Conservation (phyloP, 2,113 vertebrate species). For the Anolis carolinensis region DNA sequence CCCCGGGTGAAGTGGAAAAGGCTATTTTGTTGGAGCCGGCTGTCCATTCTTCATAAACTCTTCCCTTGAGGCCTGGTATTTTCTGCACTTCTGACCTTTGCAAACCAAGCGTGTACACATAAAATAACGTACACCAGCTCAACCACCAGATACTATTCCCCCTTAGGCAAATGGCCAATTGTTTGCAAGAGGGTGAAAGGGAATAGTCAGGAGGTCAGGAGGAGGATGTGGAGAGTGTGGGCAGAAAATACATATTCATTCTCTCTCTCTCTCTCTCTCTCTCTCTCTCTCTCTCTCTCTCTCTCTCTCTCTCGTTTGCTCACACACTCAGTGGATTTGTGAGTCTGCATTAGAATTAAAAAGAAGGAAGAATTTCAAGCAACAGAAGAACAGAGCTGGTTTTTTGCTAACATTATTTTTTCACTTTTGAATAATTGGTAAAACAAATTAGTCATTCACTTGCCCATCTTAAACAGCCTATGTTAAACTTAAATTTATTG, state of each 20-base stretch:
- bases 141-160: constrained; percentile 1
- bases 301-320: too few species aligned
- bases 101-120: neutral
- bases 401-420: neutral
- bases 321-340: too few species aligned
- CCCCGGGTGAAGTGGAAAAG: neutral
- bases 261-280: neutral
- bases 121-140: neutral
- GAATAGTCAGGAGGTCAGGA: neutral
- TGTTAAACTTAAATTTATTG: neutral
- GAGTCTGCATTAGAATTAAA: neutral
- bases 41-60: neutral
- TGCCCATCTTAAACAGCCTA: neutral
- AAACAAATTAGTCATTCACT: neutral
- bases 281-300: too few species aligned
- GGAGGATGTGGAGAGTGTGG: neutral
- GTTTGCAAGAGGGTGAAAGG: neutral
- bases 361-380: neutral
- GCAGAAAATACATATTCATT: neutral
- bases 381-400: neutral
- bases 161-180: neutral
- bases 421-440: neutral
- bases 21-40: neutral
- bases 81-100: constrained; percentile 30
- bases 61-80: constrained; percentile 25